A percentile compares a stretch with the other conserved stretches of the same genome.
Evolutionary conservation across 2,113 vertebrate species (phyloP).

Genomic region (Herpetotheres cachinnans): DNA sequence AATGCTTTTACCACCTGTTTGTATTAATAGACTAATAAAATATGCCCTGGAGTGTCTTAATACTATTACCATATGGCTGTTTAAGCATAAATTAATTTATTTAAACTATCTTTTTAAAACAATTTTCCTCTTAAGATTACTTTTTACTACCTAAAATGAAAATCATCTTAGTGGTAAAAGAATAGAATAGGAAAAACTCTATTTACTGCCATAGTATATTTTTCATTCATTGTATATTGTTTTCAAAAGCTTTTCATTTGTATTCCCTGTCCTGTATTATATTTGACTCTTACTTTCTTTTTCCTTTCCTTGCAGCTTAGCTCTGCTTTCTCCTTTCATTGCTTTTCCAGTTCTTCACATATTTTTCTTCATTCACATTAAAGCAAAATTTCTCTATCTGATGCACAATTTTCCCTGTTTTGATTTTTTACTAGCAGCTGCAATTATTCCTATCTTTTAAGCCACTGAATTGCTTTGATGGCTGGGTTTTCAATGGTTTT

Average conservation of each 20-base stretch:
- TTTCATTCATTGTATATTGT: background rate
- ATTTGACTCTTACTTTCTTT: background rate
- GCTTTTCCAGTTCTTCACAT: background rate
- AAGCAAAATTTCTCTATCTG: background rate
- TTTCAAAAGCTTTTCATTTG: background rate
- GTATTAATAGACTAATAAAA: slow-evolving; percentile 7
- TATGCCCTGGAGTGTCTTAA: background rate
- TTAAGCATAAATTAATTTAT: background rate
- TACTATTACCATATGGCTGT: background rate
- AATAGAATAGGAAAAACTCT: background rate
- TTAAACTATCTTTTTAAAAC: background rate
- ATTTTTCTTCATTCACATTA: background rate
- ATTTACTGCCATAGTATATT: background rate
- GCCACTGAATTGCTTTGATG: background rate
- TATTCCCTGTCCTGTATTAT: background rate
- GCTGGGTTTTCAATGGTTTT: background rate
- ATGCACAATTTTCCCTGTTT: background rate
- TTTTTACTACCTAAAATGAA: background rate
- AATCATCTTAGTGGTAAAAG: background rate
- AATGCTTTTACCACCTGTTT: background rate
- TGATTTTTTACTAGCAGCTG: background rate
- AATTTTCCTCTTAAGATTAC: background rate
- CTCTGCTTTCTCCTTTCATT: background rate
- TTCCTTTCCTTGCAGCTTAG: background rate
- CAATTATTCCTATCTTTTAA: background rate